Base-by-base conservation (phyloP, 1,140 invertebrate genomes). In the Teleopsis dalmanni region DNA sequence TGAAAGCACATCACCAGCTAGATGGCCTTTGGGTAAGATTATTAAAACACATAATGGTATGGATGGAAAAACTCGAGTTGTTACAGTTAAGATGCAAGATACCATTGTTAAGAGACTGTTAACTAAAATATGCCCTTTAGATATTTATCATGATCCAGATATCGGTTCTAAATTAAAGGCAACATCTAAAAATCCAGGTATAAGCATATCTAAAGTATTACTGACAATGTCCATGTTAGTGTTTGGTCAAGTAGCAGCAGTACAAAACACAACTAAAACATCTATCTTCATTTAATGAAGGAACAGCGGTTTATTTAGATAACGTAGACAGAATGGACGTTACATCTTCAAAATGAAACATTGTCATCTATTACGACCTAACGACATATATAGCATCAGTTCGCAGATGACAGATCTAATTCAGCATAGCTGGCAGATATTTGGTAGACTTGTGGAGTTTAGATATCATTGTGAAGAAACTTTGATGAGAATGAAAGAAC, bases 1-100 rank as follows among this genome's bases (percentile, higher is more conserved):
- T 26, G 55, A 52, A 35, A 57, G 53, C n/a, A 22, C 48, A 19
- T 49, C 55, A 2, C 52, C 58, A 10, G 34, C 48, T 22, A 48
- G 36, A 14, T 65, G 59, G 62, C 37, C 27, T 23, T 26, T 60
- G 16, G 58, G 48, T 23, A 41, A 48, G 26, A 46, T 67, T n/a
- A 22, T 25, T 2, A 21, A 51, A 19, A 25, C 52, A 1, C 51
- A 55, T 49, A 52, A 53, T 2, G 60, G 56, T 9, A 48, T 47
- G 22, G 61, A 65, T 49, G 55, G 54, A 10, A 34, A 38, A 19
- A 51, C 57, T 5, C 23, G 63, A 25, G 53, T 54, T 4, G 59
- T 51, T 8, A 48, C 25, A 7, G 27, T 64, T 18, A 47, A 52
- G 42, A 56, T 53, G 1, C 14, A 25, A 38, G 34, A 38, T 25